These are phyloP conservation scores for Rallus limicola DNA, from an alignment of 2,113 vertebrate species.

Conservation along the genomic window DNA sequence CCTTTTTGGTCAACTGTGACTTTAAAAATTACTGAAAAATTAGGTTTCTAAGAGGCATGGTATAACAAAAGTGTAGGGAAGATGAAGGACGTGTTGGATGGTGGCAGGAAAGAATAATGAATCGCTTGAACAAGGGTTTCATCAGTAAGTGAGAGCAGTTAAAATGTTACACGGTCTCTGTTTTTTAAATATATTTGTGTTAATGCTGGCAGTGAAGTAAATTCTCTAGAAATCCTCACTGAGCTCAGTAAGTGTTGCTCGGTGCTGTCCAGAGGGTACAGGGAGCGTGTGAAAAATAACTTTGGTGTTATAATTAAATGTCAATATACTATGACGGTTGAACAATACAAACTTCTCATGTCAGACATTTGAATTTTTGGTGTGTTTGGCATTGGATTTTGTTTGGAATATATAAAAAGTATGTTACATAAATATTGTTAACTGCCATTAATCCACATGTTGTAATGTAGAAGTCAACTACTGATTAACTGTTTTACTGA, in stretches of 20 bases:
- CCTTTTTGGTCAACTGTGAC: neutral
- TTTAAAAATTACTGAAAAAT: too few species aligned
- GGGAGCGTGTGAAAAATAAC: neutral
- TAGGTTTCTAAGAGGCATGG: neutral
- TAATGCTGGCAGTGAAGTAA: neutral
- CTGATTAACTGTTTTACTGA: neutral
- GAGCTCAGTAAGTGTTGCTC: neutral
- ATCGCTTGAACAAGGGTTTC: neutral
- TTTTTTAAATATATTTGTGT: neutral
- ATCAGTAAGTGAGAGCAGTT: neutral
- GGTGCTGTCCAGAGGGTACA: neutral
- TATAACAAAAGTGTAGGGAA: neutral
- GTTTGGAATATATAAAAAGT: rapidly evolving
- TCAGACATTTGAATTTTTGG: neutral
- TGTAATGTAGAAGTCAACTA: neutral
- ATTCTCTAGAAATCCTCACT: neutral
- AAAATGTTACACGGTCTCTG: neutral
- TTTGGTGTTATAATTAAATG: neutral
- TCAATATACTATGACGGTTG: neutral
- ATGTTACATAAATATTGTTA: neutral
- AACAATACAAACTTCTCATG: neutral
- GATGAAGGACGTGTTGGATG: rapidly evolving
- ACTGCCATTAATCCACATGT: neutral
- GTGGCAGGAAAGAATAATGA: neutral
- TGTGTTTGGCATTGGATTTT: neutral